These are phyloP conservation scores for Ethmia dodecea DNA, from an alignment of 2,888 invertebrate species.

Conservation along the genomic window DNA sequence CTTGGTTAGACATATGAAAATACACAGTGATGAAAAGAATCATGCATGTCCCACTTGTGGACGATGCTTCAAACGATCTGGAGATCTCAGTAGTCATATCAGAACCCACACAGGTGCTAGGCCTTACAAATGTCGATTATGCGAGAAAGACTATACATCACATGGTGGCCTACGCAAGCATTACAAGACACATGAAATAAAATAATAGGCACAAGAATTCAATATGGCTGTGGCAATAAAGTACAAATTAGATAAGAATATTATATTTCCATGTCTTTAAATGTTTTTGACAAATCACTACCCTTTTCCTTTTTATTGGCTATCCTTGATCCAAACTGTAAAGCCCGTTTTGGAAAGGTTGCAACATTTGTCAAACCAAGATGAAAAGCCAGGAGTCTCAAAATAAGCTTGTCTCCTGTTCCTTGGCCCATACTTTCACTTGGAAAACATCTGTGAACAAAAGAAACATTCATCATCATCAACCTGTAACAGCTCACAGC, in stretches of 20 bases:
- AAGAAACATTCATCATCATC: background rate
- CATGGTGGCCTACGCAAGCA: slow-evolving; percentile 35
- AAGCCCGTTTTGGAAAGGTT: slow-evolving; percentile 90
- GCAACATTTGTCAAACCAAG: slow-evolving; percentile 82
- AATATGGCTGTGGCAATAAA: background rate
- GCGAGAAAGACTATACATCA: slow-evolving; percentile 31
- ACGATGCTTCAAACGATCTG: slow-evolving; percentile 31
- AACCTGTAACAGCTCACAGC: background rate
- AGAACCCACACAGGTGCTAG: slow-evolving; percentile 31
- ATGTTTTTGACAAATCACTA: slow-evolving; percentile 80
- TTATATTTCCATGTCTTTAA: slow-evolving; percentile 26
- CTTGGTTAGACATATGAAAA: slow-evolving; percentile 30
- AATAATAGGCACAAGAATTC: slow-evolving; percentile 2
- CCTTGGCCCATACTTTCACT: slow-evolving; percentile 81
- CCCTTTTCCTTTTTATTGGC: slow-evolving; percentile 95
- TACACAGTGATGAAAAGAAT: slow-evolving; percentile 34
- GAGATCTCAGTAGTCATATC: slow-evolving; percentile 32
- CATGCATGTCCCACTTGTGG: slow-evolving; percentile 31
- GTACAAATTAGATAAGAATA: slow-evolving; percentile 12
- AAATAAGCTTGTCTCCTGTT: slow-evolving; percentile 94
- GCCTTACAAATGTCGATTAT: slow-evolving; percentile 29
- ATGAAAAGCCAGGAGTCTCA: slow-evolving; percentile 84
- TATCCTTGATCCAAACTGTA: slow-evolving; percentile 98
- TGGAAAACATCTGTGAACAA: slow-evolving; percentile 74
- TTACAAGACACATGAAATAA: slow-evolving; percentile 21